Base-by-base conservation (phyloP, 2,888 invertebrate genomes). In the Pammene aurita region DNA sequence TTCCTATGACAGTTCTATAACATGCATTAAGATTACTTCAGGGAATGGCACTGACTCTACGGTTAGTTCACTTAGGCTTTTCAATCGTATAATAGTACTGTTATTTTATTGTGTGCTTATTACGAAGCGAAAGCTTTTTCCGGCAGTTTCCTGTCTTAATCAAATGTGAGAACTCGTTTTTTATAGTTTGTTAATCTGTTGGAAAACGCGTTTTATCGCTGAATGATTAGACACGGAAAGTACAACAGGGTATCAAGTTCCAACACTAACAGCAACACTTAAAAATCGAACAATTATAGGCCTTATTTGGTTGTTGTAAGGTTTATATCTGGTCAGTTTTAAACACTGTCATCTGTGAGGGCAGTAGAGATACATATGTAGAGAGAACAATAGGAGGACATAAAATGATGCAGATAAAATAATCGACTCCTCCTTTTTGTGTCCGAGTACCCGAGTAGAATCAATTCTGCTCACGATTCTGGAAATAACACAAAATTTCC, bases 1-100 rank as follows among this genome's bases (percentile, higher is more conserved):
- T 71, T 72, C 66, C 71, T 71, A 61, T 54, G 69, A 55, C 65
- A 65, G 60, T 60, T 64, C 64, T 64, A 54, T 16, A 58, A 64
- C 46, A 54, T 26, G 54, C 64, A 65, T 65, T 64, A 58, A 58
- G 26, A 69, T 54, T 34, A 55, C 54, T 69, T 69, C 65, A 69
- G 48, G 60, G 55, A 69, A 69, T 64, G 35, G 14, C 50, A 26
- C 35, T 44, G 18, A 34, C 26, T 13, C 9, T 42, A 52, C 66
- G 34, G 66, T 66, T 60, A 44, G 44, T 54, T 67, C 46, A 61
- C 60, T 60, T 60, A 44, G 54, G 54, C 48, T 54, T 60, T 66
- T 60, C 60, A 60, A 66, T 60, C 50, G 26, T 42, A 18, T 42
- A 26, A 41, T 34, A 35, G 11, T 10, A 52, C 62, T 41, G 62